phyloP scores from a whole-genome alignment of 2,888 invertebrate species.

The Uropetala carovei region DNA sequence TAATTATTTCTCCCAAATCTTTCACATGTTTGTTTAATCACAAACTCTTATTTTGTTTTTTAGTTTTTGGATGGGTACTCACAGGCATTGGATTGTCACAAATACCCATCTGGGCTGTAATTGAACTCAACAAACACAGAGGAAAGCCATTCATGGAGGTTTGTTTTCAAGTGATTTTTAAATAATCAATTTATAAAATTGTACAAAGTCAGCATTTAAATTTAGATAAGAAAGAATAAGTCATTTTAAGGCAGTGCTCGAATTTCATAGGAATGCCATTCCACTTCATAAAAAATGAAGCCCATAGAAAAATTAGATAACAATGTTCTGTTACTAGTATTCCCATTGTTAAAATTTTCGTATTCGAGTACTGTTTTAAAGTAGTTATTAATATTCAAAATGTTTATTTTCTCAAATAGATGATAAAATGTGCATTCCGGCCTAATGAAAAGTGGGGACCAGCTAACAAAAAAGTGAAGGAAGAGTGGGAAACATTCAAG shows the following conservation, averaged over 20 bases:
- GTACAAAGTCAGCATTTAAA: too few species aligned
- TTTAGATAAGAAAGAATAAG: too few species aligned
- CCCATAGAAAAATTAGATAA: too few species aligned
- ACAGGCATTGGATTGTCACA: constrained; percentile 76
- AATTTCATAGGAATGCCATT: too few species aligned
- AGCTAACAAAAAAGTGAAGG: constrained; percentile 46
- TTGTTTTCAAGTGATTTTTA: constrained; percentile 2
- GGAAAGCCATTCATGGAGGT: constrained; percentile 71
- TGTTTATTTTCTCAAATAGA: constrained; percentile 53
- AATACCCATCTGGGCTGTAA: constrained; percentile 76
- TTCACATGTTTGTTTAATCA: background rate
- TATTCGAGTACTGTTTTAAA: too few species aligned
- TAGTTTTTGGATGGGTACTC: constrained; percentile 77
- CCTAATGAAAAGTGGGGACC: constrained; percentile 51
- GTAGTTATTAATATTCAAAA: background rate
- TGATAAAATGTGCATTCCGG: constrained; percentile 41
- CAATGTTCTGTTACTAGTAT: too few species aligned
- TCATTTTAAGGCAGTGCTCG: too few species aligned
- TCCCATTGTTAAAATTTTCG: too few species aligned
- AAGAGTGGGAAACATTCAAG: constrained; percentile 48
- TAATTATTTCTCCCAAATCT: background rate
- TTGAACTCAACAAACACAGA: constrained; percentile 71
- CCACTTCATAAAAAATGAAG: too few species aligned
- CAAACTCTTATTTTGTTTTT: constrained; percentile 66
- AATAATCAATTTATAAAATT: background rate